phyloP scores from a whole-genome alignment of 2,113 vertebrate genomes.

The Brachypteracias leptosomus region DNA sequence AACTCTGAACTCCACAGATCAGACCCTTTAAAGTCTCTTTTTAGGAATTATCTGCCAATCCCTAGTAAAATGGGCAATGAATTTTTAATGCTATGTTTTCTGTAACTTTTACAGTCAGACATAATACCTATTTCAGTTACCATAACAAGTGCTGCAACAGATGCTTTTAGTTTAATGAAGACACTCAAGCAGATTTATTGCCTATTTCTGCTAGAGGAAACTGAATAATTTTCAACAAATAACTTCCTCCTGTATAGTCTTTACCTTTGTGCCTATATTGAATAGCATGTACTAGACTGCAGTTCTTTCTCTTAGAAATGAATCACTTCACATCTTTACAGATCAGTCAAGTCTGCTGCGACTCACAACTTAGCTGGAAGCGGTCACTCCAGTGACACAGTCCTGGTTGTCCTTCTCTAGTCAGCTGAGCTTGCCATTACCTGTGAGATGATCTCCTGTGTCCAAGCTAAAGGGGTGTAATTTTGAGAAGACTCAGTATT shows the following conservation, averaged over 20 bases:
- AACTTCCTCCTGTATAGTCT: background rate
- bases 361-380: background rate
- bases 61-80: slow-evolving; percentile 17
- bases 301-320: background rate
- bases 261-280: background rate
- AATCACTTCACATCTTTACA: background rate
- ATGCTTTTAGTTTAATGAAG: slow-evolving; percentile 37
- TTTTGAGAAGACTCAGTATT: background rate
- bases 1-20: background rate
- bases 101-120: slow-evolving; percentile 6
- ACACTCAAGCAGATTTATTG: background rate
- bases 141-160: slow-evolving; percentile 17
- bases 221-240: background rate
- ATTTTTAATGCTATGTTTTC: slow-evolving; percentile 32
- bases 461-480: background rate
- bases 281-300: background rate
- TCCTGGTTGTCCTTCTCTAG: background rate
- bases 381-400: background rate
- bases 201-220: background rate
- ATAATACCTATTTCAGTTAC: background rate
- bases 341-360: background rate
- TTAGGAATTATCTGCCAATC: slow-evolving; percentile 5
- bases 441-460: background rate
- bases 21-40: background rate
- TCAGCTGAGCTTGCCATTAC: background rate